These are phyloP conservation scores for Meandrina meandrites DNA, from an alignment of 92 coral and sea anemone species.

Conservation along the genomic window DNA sequence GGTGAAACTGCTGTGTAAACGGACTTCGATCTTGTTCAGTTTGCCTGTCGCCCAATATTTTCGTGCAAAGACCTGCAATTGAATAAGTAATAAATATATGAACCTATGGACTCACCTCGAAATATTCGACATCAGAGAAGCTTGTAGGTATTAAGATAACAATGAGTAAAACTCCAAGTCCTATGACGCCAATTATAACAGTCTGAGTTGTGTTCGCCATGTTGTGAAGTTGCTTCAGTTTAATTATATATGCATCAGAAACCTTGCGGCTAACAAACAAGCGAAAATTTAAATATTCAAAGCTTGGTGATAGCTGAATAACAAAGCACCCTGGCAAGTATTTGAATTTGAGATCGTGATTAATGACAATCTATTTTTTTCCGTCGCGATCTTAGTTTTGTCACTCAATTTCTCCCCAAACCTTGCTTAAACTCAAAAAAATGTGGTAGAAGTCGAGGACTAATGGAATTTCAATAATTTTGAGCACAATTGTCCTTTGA, in stretches of 20 bases:
- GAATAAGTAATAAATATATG: not conserved
- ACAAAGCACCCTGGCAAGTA: too few relatives aligned
- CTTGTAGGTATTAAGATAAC: constrained; percentile 30
- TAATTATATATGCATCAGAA: not conserved
- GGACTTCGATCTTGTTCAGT: too few relatives aligned
- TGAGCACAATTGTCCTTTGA: not conserved
- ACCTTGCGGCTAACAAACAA: not conserved
- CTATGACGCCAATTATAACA: not conserved
- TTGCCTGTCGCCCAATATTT: not conserved
- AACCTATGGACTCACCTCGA: constrained; percentile 21
- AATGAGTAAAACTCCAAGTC: constrained; percentile 20
- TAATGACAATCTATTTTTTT: not conserved
- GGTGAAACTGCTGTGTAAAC: too few relatives aligned
- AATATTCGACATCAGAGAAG: constrained; percentile 45
- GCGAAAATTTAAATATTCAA: not conserved
- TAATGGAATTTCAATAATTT: not conserved
- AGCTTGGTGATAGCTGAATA: not conserved
- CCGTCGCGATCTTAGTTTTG: too few relatives aligned
- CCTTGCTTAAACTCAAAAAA: too few relatives aligned
- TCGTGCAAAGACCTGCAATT: not conserved
- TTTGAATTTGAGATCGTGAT: not conserved
- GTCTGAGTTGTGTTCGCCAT: not conserved
- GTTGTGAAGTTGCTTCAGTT: not conserved
- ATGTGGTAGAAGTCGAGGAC: not conserved
- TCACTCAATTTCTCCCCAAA: too few relatives aligned